Percentiles rank a stretch among this genome's conserved stretches.
These are phyloP conservation scores for Elachura formosa DNA, from an alignment of 2,113 vertebrate species.

Conservation along the genomic window DNA sequence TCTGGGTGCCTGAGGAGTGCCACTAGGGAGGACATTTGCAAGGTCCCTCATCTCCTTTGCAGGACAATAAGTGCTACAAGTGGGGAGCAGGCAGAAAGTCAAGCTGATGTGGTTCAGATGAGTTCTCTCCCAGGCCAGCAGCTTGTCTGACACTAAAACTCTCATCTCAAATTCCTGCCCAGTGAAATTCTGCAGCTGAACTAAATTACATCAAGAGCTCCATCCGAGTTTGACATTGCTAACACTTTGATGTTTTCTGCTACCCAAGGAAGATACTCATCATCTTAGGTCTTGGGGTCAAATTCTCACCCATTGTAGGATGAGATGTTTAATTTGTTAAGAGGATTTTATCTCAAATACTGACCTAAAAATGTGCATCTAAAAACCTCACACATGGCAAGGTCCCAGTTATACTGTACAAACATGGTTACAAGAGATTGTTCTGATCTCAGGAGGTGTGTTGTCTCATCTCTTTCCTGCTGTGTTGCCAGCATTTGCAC, in stretches of 20 bases:
- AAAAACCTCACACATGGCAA: background rate
- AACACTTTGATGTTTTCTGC: background rate
- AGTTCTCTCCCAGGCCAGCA: background rate
- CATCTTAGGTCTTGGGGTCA: background rate
- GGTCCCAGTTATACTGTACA: background rate
- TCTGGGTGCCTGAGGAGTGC: background rate
- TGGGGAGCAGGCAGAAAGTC: background rate
- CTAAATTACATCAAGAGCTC: background rate
- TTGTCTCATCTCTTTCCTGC: background rate
- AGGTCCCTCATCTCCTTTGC: background rate
- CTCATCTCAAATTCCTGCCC: background rate
- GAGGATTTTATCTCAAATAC: background rate
- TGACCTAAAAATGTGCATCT: background rate
- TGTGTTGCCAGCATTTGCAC: background rate
- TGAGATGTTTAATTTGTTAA: background rate
- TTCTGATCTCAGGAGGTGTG: background rate
- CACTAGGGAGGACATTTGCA: background rate
- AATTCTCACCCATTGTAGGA: background rate
- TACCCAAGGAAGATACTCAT: background rate
- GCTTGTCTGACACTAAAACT: background rate
- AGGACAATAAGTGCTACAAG: background rate
- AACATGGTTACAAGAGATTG: background rate
- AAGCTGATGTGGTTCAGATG: background rate
- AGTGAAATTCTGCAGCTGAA: background rate
- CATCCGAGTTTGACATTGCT: rapidly evolving